Evolutionary conservation across 2,888 invertebrate species (phyloP).

Genomic region (Antheraea assamensis): DNA sequence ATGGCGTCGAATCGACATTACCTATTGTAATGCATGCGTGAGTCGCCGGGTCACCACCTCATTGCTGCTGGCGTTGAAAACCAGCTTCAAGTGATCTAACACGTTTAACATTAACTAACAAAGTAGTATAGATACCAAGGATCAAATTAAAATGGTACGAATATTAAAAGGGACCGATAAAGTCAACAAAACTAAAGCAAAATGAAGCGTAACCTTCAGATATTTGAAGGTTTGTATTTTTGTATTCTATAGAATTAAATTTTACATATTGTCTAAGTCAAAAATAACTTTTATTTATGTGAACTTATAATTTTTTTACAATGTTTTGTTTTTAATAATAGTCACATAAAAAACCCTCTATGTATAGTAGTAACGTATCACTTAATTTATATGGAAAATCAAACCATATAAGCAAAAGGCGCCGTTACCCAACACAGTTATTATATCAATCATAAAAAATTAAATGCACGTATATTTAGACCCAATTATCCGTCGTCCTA

Average conservation of each 20-base stretch:
- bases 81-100: conserved; percentile 51
- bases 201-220: conserved; percentile 63
- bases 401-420: not conserved
- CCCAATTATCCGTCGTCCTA: not conserved
- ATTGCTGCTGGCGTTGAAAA: conserved; percentile 43
- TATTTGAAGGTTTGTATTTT: conserved; percentile 49
- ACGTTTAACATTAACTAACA: conserved; percentile 31
- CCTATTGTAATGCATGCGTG: conserved; percentile 76
- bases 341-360: not conserved
- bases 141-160: conserved; percentile 45
- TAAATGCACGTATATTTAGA: not conserved
- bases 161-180: conserved; percentile 41
- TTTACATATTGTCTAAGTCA: not conserved
- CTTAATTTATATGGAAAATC: not conserved
- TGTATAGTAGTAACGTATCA: not conserved
- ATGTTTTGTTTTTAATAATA: not conserved
- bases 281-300: not conserved
- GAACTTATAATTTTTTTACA: not conserved
- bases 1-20: conserved; percentile 65
- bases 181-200: conserved; percentile 49
- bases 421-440: not conserved
- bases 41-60: conserved; percentile 64
- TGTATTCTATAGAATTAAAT: conserved; percentile 11
- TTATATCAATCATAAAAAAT: not conserved
- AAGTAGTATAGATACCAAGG: conserved; percentile 31